A percentile compares a stretch with the other conserved stretches of the same genome.
Conservation (phyloP, 2,888 invertebrate genomes). For the Leptinotarsa haldemani region DNA sequence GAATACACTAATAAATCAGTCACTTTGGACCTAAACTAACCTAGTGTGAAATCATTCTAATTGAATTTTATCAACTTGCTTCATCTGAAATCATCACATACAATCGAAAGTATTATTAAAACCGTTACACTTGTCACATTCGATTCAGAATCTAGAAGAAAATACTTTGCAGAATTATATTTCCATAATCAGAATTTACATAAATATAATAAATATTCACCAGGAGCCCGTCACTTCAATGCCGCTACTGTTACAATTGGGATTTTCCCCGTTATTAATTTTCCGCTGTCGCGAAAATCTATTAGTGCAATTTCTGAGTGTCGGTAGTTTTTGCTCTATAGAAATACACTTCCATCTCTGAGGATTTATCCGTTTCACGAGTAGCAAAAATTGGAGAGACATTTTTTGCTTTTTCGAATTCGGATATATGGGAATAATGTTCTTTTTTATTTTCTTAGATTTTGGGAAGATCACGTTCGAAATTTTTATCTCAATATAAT, state of each 20-base stretch:
- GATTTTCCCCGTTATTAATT: constrained; percentile 43
- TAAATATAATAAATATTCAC: constrained; percentile 52
- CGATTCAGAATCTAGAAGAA: constrained; percentile 44
- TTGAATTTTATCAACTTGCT: too few species aligned
- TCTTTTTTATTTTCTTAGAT: not conserved
- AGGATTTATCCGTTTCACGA: constrained; percentile 4
- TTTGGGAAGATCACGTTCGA: not conserved
- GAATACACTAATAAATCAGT: too few species aligned
- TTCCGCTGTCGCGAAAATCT: constrained; percentile 34
- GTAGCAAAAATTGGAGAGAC: constrained; percentile 3
- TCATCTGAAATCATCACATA: too few species aligned
- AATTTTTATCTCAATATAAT: not conserved
- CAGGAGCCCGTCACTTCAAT: constrained; percentile 42
- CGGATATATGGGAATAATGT: not conserved
- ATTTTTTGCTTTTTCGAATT: not conserved
- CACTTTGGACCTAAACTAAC: too few species aligned
- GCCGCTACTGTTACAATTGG: constrained; percentile 40
- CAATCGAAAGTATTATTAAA: too few species aligned
- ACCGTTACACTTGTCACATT: too few species aligned
- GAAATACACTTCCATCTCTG: constrained; percentile 5
- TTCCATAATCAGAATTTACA: constrained; percentile 52
- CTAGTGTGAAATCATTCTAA: too few species aligned
- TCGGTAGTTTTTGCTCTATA: constrained; percentile 7
- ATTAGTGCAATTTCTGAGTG: constrained; percentile 26
- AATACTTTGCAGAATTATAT: constrained; percentile 48